Percentiles rank a stretch among this genome's conserved stretches.
Conservation (phyloP, 2,797 vertebrate genomes). For the Anabacerthia variegaticeps region DNA sequence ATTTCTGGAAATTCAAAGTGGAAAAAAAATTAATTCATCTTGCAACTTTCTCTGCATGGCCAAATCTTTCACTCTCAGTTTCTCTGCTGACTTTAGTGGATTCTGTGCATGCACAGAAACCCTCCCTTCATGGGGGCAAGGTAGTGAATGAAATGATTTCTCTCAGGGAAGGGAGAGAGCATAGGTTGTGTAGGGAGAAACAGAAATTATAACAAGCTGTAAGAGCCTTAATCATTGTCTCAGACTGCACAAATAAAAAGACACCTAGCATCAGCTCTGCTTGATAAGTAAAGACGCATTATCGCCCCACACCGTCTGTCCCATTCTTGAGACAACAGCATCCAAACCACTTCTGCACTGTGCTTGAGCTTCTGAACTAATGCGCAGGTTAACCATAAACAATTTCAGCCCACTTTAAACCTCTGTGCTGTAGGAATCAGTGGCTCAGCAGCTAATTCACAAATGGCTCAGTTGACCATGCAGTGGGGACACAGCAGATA, state of each 20-base stretch:
- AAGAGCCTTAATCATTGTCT: background rate
- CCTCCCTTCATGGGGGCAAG: background rate
- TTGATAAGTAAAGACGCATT: background rate
- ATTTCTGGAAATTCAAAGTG: background rate
- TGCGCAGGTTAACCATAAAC: conserved; percentile 27
- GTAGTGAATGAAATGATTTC: background rate
- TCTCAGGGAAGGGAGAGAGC: background rate
- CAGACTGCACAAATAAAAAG: background rate
- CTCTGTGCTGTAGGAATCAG: conserved; percentile 19
- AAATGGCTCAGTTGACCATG: conserved; percentile 59
- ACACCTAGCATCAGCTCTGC: background rate
- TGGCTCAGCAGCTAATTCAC: conserved; percentile 62
- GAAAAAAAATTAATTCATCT: background rate
- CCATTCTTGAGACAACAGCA: background rate
- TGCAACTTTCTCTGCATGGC: background rate
- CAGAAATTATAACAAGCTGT: background rate
- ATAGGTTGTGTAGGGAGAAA: background rate
- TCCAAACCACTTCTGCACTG: background rate
- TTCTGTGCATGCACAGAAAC: background rate
- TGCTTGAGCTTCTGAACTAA: background rate
- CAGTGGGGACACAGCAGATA: conserved; percentile 42
- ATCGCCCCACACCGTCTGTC: background rate
- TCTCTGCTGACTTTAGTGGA: background rate
- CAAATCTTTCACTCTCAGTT: background rate
- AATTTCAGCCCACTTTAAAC: conserved; percentile 43